phyloP scores from a whole-genome alignment of 2,113 vertebrate genomes.

The Varanus komodoensis region DNA sequence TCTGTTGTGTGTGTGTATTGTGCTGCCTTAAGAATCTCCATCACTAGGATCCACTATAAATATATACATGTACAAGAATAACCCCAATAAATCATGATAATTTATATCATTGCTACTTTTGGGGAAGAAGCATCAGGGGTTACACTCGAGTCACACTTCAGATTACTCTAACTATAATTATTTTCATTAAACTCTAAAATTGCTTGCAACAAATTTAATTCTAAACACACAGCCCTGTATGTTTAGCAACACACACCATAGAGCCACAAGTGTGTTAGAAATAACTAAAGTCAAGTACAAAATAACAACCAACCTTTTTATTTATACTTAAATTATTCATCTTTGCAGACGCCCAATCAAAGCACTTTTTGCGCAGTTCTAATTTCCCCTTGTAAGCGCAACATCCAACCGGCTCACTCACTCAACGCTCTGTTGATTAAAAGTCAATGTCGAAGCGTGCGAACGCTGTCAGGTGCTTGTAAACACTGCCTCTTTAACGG shows the following conservation, averaged over 20 bases:
- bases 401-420: conserved; percentile 68
- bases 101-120: conserved; percentile 80
- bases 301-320: conserved; percentile 75
- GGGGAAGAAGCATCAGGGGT: conserved; percentile 72
- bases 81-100: conserved; percentile 79
- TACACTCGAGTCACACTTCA: conserved; percentile 79
- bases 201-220: conserved; percentile 77
- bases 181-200: conserved; percentile 84
- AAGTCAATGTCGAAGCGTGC: conserved; percentile 75
- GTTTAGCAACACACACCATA: conserved; percentile 72
- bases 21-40: conserved; percentile 71
- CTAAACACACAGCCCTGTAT: conserved; percentile 72
- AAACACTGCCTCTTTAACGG: conserved; percentile 74
- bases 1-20: not conserved
- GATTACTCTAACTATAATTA: conserved; percentile 82
- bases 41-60: conserved; percentile 75
- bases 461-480: conserved; percentile 76
- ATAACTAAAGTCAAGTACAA: conserved; percentile 80
- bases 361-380: conserved; percentile 67
- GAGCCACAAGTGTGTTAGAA: conserved; percentile 75
- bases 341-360: conserved; percentile 78
- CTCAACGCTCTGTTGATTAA: conserved; percentile 74
- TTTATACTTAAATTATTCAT: conserved; percentile 80
- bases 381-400: conserved; percentile 71
- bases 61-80: conserved; percentile 65